These are phyloP conservation scores for Cynopterus sphinx DNA, from an alignment of 2,797 vertebrate species.

Conservation along the genomic window DNA sequence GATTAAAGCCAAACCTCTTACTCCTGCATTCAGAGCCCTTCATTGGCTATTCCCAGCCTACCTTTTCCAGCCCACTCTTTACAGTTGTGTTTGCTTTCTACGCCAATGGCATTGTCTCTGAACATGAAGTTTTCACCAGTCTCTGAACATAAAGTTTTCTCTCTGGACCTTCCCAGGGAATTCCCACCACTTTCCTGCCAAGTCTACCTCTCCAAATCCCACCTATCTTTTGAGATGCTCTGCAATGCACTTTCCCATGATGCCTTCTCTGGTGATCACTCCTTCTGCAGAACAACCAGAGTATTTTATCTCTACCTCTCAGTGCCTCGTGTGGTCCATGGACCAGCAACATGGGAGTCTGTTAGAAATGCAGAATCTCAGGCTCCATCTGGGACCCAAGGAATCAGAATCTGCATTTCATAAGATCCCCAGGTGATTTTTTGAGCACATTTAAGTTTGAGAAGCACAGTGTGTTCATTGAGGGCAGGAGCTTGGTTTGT, in stretches of 20 bases:
- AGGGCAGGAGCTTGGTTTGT: not conserved
- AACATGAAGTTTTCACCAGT: not conserved
- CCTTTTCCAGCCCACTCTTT: not conserved
- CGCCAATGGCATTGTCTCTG: not conserved
- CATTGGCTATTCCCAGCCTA: not conserved
- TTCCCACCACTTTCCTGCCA: not conserved
- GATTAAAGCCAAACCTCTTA: conserved; percentile 41
- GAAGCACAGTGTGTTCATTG: not conserved
- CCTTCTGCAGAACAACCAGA: not conserved
- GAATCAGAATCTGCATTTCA: not conserved
- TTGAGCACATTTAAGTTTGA: not conserved
- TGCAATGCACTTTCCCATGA: not conserved
- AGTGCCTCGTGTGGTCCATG: not conserved
- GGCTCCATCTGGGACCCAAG: not conserved
- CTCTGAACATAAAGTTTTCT: not conserved
- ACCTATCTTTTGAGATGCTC: not conserved
- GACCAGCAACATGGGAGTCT: not conserved
- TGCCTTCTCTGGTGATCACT: not conserved
- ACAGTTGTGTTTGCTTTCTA: not conserved
- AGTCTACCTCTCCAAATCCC: not conserved
- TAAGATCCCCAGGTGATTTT: not conserved
- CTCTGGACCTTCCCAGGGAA: not conserved
- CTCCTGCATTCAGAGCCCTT: not conserved
- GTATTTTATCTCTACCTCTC: conserved; percentile 7
- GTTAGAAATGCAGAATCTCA: conserved; percentile 14